phyloP scores from a whole-genome alignment of 2,888 invertebrate species.

The Agriopis leucophaearia region DNA sequence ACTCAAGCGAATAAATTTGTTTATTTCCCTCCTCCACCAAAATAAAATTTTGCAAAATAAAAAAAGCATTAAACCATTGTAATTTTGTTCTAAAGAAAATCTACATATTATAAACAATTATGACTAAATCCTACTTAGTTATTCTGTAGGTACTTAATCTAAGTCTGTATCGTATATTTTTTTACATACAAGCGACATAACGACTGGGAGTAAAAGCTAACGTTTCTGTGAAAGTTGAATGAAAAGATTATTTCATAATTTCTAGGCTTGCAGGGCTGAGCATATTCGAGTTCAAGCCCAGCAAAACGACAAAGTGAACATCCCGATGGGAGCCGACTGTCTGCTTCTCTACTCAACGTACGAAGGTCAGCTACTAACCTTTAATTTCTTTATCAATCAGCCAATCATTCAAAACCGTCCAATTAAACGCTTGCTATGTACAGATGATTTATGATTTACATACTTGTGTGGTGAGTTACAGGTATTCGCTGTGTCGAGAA shows the following conservation, averaged over 20 bases:
- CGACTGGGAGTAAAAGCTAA: no score
- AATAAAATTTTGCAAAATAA: no score
- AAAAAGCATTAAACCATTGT: no score
- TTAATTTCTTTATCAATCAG: not conserved
- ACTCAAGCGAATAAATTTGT: no score
- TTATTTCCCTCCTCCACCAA: no score
- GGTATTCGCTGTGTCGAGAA: not conserved
- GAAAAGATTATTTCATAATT: not conserved
- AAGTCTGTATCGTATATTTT: no score
- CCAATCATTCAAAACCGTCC: not conserved
- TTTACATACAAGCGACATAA: no score
- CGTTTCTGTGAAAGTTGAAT: not conserved
- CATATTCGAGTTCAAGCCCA: not conserved
- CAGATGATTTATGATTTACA: not conserved
- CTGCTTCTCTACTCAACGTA: conserved; percentile 14
- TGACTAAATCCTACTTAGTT: no score
- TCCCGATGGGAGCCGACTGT: conserved; percentile 3
- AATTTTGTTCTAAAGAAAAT: no score
- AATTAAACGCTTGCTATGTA: no score
- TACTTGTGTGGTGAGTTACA: not conserved
- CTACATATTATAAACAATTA: no score
- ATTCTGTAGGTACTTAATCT: no score
- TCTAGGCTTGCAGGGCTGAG: conserved; percentile 35
- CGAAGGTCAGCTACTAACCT: conserved; percentile 8
- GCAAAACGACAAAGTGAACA: not conserved